A percentile compares a stretch with the other conserved stretches of the same genome.
Evolutionary conservation across 1,140 invertebrate genomes (phyloP).

Genomic region (Aradophagus sp.): DNA sequence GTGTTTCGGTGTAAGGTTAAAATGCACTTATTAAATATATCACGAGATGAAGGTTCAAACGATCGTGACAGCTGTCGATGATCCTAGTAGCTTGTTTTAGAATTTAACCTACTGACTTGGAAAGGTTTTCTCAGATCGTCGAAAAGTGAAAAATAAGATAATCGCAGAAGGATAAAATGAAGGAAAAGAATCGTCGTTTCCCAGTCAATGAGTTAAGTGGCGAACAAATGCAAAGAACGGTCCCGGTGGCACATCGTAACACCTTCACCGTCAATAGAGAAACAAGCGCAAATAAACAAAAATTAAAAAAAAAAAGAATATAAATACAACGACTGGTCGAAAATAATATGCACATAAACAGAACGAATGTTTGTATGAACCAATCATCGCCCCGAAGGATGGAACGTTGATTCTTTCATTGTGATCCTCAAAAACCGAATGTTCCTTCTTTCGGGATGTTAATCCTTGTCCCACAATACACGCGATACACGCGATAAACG

Average conservation of each 20-base stretch:
- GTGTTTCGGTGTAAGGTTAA: constrained; percentile 61
- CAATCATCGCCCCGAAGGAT: too few species aligned
- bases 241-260: constrained; percentile 17
- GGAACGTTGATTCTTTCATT: too few species aligned
- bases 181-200: too few species aligned
- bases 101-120: too few species aligned
- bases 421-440: too few species aligned
- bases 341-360: constrained; percentile 54
- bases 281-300: constrained; percentile 13
- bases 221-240: too few species aligned
- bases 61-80: constrained; percentile 18
- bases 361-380: too few species aligned
- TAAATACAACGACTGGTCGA: constrained; percentile 53
- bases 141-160: constrained; percentile 13
- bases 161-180: constrained; percentile 8
- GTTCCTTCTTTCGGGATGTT: constrained; percentile 11
- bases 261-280: constrained; percentile 27
- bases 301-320: constrained; percentile 14
- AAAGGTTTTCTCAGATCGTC: constrained; percentile 19
- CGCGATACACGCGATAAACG: constrained; percentile 28
- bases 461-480: constrained; percentile 21
- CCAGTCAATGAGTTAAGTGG: too few species aligned
- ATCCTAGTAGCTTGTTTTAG: constrained; percentile 41
- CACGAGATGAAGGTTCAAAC: constrained; percentile 30
- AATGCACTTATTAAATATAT: constrained; percentile 52